Evolutionary conservation across 2,113 vertebrate species (phyloP).

Genomic region (Anoplopoma fimbria): DNA sequence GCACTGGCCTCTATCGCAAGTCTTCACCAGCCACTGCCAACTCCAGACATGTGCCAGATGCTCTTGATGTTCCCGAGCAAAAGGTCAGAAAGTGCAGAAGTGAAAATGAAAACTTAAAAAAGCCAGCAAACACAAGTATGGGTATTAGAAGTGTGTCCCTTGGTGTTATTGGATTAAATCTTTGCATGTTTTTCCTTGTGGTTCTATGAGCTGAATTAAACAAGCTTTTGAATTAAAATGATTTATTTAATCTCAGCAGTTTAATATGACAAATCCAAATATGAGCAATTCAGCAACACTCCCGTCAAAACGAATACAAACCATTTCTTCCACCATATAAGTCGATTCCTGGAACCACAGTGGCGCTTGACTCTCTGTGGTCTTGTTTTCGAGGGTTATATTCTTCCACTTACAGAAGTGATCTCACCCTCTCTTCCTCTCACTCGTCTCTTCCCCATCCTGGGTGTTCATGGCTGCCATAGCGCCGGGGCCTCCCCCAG

Average conservation of each 20-base stretch:
- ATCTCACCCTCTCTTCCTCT: conserved; percentile 38
- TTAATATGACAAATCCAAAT: background rate
- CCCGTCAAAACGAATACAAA: background rate
- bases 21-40: background rate
- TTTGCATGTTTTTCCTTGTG: background rate
- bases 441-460: conserved; percentile 12
- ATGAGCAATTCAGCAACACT: background rate
- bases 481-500: conserved; percentile 50
- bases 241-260: background rate
- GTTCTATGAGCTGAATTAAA: background rate
- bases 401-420: conserved; percentile 35
- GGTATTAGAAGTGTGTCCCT: background rate
- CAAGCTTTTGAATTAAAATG: background rate
- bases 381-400: background rate
- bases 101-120: background rate
- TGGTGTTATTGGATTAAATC: background rate
- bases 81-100: conserved; percentile 5
- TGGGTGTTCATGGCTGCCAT: conserved; percentile 66
- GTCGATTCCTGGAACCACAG: conserved; percentile 1
- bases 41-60: background rate
- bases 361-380: background rate
- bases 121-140: background rate
- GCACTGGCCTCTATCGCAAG: background rate
- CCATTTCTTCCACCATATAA: background rate
- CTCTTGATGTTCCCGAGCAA: background rate